phyloP scores from a whole-genome alignment of 2,888 invertebrate species.

The Bembecia ichneumoniformis region DNA sequence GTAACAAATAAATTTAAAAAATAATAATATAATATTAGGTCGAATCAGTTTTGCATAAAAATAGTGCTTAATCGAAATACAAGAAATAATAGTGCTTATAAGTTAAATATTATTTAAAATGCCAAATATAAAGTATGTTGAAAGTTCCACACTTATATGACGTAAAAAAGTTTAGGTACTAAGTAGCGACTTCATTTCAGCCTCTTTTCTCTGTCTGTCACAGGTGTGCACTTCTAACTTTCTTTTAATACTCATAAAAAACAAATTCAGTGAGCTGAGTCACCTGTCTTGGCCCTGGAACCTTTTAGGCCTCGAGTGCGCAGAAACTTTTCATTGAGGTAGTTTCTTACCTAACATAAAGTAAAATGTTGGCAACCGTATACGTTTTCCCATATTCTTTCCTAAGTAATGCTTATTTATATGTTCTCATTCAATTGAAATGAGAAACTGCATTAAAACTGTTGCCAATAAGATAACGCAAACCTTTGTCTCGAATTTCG shows the following conservation, averaged over 20 bases:
- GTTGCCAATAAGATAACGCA: conserved; percentile 65
- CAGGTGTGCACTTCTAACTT: not conserved
- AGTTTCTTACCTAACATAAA: not conserved
- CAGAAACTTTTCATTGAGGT: not conserved
- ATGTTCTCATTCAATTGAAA: conserved; percentile 33
- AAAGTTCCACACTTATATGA: no score
- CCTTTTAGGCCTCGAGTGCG: not conserved
- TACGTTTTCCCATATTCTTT: not conserved
- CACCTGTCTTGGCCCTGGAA: not conserved
- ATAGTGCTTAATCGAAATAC: no score
- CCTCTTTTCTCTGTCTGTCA: not conserved
- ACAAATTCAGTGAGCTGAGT: not conserved
- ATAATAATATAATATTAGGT: no score
- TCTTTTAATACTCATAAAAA: not conserved
- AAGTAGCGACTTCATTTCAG: not conserved
- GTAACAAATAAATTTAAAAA: no score
- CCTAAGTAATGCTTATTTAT: not conserved
- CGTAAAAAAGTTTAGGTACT: no score
- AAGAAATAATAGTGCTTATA: no score
- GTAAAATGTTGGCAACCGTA: not conserved
- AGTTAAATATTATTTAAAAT: no score
- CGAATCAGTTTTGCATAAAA: no score
- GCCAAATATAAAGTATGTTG: no score
- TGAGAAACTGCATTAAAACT: conserved; percentile 49
- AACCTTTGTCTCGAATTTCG: conserved; percentile 52